Percentiles rank a stretch among this genome's conserved stretches.
Conservation (phyloP, 2,113 vertebrate species). For the Lynx canadensis region DNA sequence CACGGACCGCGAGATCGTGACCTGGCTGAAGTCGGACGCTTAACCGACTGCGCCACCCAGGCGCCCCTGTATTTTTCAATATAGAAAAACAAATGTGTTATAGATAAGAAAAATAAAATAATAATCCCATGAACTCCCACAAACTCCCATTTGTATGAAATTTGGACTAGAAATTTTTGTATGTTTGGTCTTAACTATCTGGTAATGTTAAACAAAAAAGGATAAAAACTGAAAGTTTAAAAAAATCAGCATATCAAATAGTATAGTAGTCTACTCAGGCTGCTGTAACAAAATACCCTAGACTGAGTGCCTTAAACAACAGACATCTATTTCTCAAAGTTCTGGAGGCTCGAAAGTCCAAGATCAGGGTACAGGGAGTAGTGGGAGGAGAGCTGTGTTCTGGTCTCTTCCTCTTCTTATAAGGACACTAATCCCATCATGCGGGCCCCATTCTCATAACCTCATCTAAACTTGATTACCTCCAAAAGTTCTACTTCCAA, state of each 20-base stretch:
- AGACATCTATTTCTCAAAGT: background rate
- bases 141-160: background rate
- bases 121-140: background rate
- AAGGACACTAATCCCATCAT: background rate
- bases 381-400: background rate
- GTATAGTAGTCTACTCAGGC: background rate
- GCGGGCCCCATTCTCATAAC: background rate
- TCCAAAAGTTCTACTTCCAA: background rate
- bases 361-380: background rate
- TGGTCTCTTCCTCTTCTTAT: background rate
- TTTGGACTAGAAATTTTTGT: background rate
- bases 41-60: no score
- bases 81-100: background rate
- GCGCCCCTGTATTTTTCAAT: background rate
- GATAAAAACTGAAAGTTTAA: constrained; percentile 29
- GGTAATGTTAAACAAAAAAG: background rate
- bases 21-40: no score
- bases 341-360: background rate
- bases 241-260: background rate
- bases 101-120: constrained; percentile 16
- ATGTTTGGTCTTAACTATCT: background rate
- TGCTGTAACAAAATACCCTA: background rate
- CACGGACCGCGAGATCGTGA: no score
- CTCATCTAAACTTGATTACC: background rate
- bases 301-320: background rate